Conservation (phyloP, 2,113 vertebrate species). For the Oxyura jamaicensis region DNA sequence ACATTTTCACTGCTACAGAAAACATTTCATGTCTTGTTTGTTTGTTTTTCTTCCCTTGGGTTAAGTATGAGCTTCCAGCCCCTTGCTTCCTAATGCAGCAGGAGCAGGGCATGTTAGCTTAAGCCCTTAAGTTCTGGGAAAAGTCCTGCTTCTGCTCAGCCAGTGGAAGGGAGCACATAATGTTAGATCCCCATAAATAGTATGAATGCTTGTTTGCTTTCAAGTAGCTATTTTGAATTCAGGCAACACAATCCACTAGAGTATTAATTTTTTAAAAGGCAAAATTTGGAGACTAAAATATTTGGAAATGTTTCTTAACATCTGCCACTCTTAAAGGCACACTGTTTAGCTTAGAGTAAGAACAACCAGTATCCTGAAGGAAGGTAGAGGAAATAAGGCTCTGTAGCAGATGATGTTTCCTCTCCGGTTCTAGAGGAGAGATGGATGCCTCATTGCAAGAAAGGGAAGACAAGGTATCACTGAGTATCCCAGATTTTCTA, state of each 20-base stretch:
- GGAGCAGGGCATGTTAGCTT: not conserved
- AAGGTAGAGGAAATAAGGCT: not conserved
- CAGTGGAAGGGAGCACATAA: not conserved
- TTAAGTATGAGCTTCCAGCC: not conserved
- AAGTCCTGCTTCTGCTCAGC: not conserved
- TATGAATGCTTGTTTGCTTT: not conserved
- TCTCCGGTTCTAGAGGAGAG: not conserved
- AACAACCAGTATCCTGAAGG: not conserved
- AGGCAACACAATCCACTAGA: not conserved
- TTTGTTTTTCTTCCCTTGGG: not conserved
- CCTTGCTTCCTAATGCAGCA: not conserved
- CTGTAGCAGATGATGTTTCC: not conserved
- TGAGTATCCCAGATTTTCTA: not conserved
- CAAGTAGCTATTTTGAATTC: conserved; percentile 15
- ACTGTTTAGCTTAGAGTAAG: not conserved
- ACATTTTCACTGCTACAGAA: not conserved
- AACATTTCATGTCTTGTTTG: not conserved
- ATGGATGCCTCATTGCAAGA: not conserved
- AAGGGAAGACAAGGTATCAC: not conserved
- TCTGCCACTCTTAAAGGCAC: not conserved
- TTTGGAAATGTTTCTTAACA: not conserved
- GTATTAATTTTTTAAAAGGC: not conserved
- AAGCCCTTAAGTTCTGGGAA: not conserved
- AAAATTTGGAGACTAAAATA: conserved; percentile 6
- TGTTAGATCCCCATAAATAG: not conserved